phyloP scores from a whole-genome alignment of 2,797 vertebrate species.

The Mus caroli region DNA sequence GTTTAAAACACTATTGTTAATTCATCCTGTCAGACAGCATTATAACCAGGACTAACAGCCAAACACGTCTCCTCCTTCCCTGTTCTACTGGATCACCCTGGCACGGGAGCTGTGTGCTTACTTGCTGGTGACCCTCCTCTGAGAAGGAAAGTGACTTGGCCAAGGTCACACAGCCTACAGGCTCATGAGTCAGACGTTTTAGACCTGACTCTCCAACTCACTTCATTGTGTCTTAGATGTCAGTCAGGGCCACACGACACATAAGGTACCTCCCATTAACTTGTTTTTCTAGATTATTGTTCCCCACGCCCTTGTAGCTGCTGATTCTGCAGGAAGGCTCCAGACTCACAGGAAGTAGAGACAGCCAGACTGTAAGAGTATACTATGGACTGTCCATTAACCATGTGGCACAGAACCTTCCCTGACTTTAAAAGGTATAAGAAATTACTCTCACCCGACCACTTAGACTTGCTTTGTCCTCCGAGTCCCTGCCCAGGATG shows the following conservation, averaged over 20 bases:
- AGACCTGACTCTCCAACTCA: no score
- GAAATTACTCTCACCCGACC: background rate
- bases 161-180: background rate
- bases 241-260: background rate
- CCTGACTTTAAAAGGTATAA: background rate
- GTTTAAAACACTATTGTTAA: constrained; percentile 8
- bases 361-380: background rate
- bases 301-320: background rate
- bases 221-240: background rate
- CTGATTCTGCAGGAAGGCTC: background rate
- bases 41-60: background rate
- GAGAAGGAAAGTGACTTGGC: background rate
- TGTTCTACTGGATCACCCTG: background rate
- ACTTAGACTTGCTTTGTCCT: background rate
- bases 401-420: background rate
- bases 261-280: background rate
- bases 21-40: background rate
- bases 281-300: background rate
- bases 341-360: background rate
- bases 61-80: background rate
- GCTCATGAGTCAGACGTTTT: background rate
- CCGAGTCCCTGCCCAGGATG: background rate
- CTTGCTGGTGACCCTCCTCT: background rate
- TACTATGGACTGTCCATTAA: background rate
- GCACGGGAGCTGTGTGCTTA: background rate